Conservation (phyloP, 2,888 invertebrate genomes). For the Cerceris rybyensis region DNA sequence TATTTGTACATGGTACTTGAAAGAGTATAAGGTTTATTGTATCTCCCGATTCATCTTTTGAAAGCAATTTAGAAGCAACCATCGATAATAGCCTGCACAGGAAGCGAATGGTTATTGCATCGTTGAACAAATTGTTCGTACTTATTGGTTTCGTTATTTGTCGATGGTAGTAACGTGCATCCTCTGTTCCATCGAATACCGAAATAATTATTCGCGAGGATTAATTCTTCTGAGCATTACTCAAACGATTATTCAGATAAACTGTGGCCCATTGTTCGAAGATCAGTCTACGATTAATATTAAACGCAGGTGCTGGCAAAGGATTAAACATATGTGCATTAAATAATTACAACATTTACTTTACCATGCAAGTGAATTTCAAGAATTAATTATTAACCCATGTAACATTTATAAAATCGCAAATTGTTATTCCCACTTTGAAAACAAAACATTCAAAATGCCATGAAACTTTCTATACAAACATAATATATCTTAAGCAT, state of each 20-base stretch:
- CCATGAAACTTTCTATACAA: too few species aligned
- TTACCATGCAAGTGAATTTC: background rate
- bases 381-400: too few species aligned
- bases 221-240: background rate
- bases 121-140: conserved; percentile 27
- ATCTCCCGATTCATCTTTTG: conserved; percentile 26
- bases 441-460: too few species aligned
- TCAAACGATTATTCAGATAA: background rate
- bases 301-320: background rate
- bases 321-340: background rate
- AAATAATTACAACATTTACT: background rate
- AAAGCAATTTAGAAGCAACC: conserved; percentile 33
- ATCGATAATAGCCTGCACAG: conserved; percentile 35
- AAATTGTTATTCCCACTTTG: too few species aligned
- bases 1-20: background rate
- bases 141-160: conserved; percentile 17
- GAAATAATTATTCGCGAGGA: background rate
- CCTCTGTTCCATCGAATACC: background rate
- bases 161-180: background rate
- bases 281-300: background rate
- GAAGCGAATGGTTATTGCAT: conserved; percentile 21
- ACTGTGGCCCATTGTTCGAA: background rate
- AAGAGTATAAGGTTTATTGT: conserved; percentile 7
- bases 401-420: too few species aligned
- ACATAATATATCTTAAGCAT: too few species aligned